These are phyloP conservation scores for Diaphora mendica DNA, from an alignment of 2,888 invertebrate genomes.

Conservation along the genomic window DNA sequence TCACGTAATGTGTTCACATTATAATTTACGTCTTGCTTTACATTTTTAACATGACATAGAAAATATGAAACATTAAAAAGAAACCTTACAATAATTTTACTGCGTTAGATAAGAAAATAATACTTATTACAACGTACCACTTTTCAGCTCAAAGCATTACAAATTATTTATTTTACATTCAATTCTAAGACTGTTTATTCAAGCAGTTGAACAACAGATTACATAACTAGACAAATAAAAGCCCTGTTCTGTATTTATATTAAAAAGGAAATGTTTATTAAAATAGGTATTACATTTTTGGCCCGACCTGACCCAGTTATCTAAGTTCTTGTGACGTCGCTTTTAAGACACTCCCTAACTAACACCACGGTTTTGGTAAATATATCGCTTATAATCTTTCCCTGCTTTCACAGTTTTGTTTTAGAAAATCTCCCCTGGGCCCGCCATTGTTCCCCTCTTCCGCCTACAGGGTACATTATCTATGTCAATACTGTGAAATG, in stretches of 20 bases:
- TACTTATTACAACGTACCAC: background rate
- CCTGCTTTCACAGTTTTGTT: constrained; percentile 76
- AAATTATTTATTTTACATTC: background rate
- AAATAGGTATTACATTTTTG: constrained; percentile 46
- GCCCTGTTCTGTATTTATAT: background rate
- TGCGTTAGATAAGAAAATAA: background rate
- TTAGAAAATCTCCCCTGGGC: constrained; percentile 73
- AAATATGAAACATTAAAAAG: no score
- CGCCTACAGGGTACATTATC: constrained; percentile 76
- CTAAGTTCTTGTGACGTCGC: constrained; percentile 53
- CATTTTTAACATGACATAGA: no score
- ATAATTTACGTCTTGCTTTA: no score
- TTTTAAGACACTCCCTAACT: constrained; percentile 65
- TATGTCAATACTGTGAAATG: constrained; percentile 79
- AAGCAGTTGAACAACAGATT: background rate
- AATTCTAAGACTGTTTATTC: background rate
- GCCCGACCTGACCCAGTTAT: constrained; percentile 59
- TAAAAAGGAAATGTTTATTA: constrained; percentile 15
- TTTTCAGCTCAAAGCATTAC: background rate
- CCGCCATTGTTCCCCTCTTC: constrained; percentile 48
- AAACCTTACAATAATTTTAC: background rate
- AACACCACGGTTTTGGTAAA: constrained; percentile 64
- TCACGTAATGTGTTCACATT: no score
- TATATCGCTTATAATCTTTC: constrained; percentile 75
- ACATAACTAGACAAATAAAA: background rate